Evolutionary conservation across 2,888 invertebrate species (phyloP), one percentile per base, ranked within the genome.

Genomic region (Spisula subtruncata): DNA sequence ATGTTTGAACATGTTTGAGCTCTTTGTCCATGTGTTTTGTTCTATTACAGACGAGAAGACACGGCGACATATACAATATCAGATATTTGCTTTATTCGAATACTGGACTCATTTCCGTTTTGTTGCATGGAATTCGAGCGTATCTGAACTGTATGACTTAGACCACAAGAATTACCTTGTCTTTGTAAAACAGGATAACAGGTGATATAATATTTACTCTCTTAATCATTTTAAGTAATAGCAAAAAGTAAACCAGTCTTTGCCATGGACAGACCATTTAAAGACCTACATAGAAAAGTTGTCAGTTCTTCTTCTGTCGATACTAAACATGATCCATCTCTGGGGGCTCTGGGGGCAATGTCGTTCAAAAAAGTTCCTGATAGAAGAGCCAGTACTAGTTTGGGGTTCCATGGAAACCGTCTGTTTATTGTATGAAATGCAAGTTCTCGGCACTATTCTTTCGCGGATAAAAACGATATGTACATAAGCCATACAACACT

Each of bases 101-200:
- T 92, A 92, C 46, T 93, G 92, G 93, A 92, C 93, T 0, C 91
- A 93, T 66, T 89, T 93, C 56, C 88, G 93, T 60, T 93, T 93
- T 85, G 87, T 92, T n/a, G 88, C 90, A 0, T 93, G 93, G 93
- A 93, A 92, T 20, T 48, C 82, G 16, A 89, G 86, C 16, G 90
- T 91, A 29, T 86, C 91, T 41, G 83, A 81, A 20, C n/a, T 91
- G 4, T 93, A 92, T 75, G 60, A 88, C 0, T 88, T 93, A 25
- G 81, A 88, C 20, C 93, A 93, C 75, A 46, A 86, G 12, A 93
- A 93, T 86, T 93, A 93, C 46, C 88, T 93, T 18, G 87, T 89
- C 56, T 93, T 93, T 82, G 81, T 92, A 16, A 75, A 14, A 18
- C 32, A 75, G 0, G 32, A 88, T 25, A 84, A 90, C 56, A 81